Evolutionary conservation across 2,888 invertebrate species (phyloP), one percentile per base, ranked within the genome.

Genomic region (Mamestra brassicae): DNA sequence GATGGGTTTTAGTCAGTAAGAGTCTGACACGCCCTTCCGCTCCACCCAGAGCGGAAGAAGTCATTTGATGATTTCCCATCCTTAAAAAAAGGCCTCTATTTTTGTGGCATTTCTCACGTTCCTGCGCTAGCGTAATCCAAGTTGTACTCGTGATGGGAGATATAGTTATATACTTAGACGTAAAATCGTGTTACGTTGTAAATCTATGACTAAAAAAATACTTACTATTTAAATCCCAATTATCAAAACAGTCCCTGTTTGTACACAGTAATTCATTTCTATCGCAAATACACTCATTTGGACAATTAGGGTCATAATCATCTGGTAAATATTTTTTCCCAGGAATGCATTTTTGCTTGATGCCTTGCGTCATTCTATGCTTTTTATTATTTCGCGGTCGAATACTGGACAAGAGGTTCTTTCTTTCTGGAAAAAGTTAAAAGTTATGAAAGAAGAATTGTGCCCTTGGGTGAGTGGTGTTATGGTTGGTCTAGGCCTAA

Each of bases 211-310:
- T 55, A 58, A 61, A 15, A 62, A 42, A 13, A 45, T 34, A 10
- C 74, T 34, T 75, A 74, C 74, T 54, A 5, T 13, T 2, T 50
- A 61, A 17, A 17, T 55, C 13, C 61, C 34, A 34, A 45, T 52
- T 8, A 11, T 38, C 4, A 5, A 5, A 55, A 60, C 80, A 81
- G 3, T 45, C 15, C 5, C 69, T 72, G 1, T 69, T 54, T 8
- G 78, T 82, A 54, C 80, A 82, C 3, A 81, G 11, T 8, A 81
- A 26, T 61, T 81, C 78, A 11, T 52, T 6, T 34, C 15, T 52
- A 26, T 81, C 83, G 52, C 80, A 81, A 63, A 82, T 55, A 45
- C 80, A 81, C 3, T 54, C 36, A 13, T 77, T 73, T 4, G 78
- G 78, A 15, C 80, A 81, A 0, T 66, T 17, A 3, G 78, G 72